Conservation (phyloP, 2,797 vertebrate species). For the Ptychadena robeensis region DNA sequence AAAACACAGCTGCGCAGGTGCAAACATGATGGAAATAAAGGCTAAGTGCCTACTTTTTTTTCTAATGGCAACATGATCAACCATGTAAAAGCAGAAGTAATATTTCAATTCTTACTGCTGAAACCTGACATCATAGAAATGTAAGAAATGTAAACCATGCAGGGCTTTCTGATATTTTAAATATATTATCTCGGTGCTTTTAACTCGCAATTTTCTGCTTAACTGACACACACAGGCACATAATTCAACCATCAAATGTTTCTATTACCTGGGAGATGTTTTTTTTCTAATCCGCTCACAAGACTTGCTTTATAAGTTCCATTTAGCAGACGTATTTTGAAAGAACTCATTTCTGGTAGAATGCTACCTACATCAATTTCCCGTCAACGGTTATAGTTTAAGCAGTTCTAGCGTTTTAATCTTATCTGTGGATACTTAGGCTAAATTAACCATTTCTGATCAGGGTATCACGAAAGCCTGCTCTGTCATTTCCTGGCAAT, state of each 20-base stretch:
- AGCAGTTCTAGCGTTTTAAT: slow-evolving; percentile 70
- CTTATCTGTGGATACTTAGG: slow-evolving; percentile 69
- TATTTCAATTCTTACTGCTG: not conserved
- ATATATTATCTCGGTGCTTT: not conserved
- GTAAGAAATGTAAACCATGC: not conserved
- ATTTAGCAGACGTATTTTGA: slow-evolving; percentile 65
- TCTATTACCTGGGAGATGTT: not conserved
- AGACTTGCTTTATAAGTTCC: slow-evolving; percentile 52
- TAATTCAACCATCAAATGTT: slow-evolving; percentile 13
- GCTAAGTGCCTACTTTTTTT: not conserved
- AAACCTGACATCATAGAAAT: not conserved
- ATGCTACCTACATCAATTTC: slow-evolving; percentile 75
- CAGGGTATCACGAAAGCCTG: slow-evolving; percentile 67
- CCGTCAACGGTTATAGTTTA: slow-evolving; percentile 65
- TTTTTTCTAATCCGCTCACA: slow-evolving; percentile 57
- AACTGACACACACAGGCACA: not conserved
- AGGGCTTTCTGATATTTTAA: not conserved
- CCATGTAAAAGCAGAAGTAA: no score
- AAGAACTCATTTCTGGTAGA: slow-evolving; percentile 73
- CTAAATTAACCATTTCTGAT: slow-evolving; percentile 72
- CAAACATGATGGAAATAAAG: no score
- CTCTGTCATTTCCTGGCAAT: slow-evolving; percentile 59
- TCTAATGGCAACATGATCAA: not conserved
- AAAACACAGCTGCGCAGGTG: no score
- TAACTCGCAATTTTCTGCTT: not conserved